Percentiles rank a stretch among this genome's conserved stretches.
phyloP scores from a whole-genome alignment of 2,888 invertebrate genomes.

The Nymphalis c-album region DNA sequence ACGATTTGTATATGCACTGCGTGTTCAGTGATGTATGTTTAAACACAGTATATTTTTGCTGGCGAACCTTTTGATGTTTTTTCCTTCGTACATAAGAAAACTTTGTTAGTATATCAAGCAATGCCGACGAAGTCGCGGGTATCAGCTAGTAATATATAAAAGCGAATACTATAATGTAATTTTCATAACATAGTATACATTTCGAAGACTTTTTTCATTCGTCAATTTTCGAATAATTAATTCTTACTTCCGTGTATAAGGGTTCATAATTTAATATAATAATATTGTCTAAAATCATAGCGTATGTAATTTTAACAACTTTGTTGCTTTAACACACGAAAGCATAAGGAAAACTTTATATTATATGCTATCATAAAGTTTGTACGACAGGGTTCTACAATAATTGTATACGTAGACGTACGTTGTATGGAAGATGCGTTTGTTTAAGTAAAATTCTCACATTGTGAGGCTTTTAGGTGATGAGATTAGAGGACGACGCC shows the following conservation, averaged over 20 bases:
- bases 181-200: too few relatives aligned
- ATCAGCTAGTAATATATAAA: too few relatives aligned
- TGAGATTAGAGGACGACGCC: constrained; percentile 24
- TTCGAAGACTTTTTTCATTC: too few relatives aligned
- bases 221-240: neutral
- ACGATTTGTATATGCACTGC: too few relatives aligned
- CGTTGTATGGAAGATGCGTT: constrained; percentile 11
- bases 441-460: constrained; percentile 21
- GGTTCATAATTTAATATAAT: neutral
- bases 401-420: neutral
- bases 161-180: too few relatives aligned
- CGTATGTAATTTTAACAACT: constrained; percentile 6
- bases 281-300: neutral
- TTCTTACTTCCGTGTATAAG: neutral
- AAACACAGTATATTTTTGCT: too few relatives aligned
- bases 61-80: too few relatives aligned
- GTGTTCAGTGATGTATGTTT: too few relatives aligned
- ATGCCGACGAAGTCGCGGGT: too few relatives aligned
- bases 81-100: too few relatives aligned
- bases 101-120: too few relatives aligned
- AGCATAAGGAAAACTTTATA: constrained; percentile 7
- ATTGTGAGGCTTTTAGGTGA: constrained; percentile 23
- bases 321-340: constrained; percentile 5
- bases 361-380: constrained; percentile 12
- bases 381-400: constrained; percentile 1